Evolutionary conservation across 2,113 vertebrate species (phyloP), one percentile per base, ranked within the genome.

Genomic region (Siphamia tubifer): DNA sequence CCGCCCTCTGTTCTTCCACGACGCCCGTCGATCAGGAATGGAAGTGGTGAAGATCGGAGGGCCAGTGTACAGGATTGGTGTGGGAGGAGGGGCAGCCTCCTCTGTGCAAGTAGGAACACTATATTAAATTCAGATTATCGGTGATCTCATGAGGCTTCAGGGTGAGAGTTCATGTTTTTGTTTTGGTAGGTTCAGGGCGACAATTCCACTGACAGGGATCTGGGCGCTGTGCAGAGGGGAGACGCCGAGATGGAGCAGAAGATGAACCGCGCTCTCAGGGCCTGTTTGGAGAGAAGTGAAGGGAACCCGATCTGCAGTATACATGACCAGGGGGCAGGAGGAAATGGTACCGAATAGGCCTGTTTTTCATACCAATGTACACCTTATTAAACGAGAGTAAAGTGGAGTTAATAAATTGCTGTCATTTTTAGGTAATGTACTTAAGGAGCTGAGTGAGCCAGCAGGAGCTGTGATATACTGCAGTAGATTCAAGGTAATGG

Each of bases 171-270:
- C 31, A 11, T 0, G 1, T 36, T 9, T 21, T 7, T 25, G 5
- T 1, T 34, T 42, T 48, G 31, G 2, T 23, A 96, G 95, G 94
- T 97, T 0, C 96, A 97, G 58, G 96, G 96, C 3, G 96, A 97
- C 72, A 96, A 96, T 10, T 85, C 90, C 55, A 94, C 92, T 0
- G 90, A 93, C 17, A 84, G 95, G 47, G 96, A 97, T 68, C 91
- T 96, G 3, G 94, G 94, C 1, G 96, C 95, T 0, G 96, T 98
- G 47, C 96, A 98, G 52, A 90, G 96, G n/a, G 96, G 96, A 7
- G 95, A 97, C 12, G 93, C 96, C 0, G 96, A 98, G 82, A 97
- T 98, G 96, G 96, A 96, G 79, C 96, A 97, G 83, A 97, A 96
- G 83, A 96, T 98, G 96, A 97, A 98, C 71, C 91, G 96, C 0